Evolutionary conservation across 2,113 vertebrate species (phyloP).

Genomic region (Sakesphorus luctuosus): DNA sequence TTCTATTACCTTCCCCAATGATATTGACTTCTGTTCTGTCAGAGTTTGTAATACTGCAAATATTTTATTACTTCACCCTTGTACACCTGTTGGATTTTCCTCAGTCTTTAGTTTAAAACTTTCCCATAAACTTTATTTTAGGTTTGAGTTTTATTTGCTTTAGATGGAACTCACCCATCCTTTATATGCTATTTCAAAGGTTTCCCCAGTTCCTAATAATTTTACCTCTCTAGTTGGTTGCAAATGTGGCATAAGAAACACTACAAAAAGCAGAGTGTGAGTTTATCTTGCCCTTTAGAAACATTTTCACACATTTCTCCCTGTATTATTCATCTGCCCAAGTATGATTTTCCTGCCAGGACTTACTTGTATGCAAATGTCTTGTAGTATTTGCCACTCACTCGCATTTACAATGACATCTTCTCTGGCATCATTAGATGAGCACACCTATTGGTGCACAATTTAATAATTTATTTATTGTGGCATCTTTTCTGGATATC

Average conservation of each 20-base stretch:
- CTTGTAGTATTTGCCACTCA: background rate
- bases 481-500: background rate
- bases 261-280: fast-evolving
- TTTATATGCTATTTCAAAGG: background rate
- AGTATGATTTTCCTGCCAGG: background rate
- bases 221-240: background rate
- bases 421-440: background rate
- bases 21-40: background rate
- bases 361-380: background rate
- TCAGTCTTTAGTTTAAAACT: background rate
- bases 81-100: background rate
- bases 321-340: background rate
- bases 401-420: background rate
- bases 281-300: background rate
- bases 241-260: background rate
- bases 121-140: background rate
- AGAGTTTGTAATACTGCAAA: background rate
- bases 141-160: background rate
- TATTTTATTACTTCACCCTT: background rate
- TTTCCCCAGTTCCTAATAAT: background rate
- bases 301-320: background rate
- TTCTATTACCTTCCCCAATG: background rate
- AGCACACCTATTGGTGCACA: background rate
- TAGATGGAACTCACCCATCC: background rate
- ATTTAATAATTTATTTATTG: background rate